Base-by-base conservation (phyloP, 2,113 vertebrate genomes). In the Anthoscopus minutus region DNA sequence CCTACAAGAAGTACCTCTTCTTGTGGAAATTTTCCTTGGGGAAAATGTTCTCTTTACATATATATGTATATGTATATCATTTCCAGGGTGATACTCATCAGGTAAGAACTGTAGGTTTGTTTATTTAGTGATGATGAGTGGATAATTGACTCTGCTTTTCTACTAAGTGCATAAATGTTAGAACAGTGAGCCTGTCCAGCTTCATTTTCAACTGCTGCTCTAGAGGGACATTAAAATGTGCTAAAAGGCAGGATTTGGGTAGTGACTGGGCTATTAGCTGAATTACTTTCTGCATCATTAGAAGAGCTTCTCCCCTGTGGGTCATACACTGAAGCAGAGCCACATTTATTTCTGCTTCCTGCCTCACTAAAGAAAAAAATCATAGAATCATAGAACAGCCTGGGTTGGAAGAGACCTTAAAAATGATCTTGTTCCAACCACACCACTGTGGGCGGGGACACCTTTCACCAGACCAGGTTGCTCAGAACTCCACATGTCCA, bases 331-430 rank as follows among this genome's bases (percentile, higher is more conserved):
- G 70, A 72, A 40, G 45, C 3, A 31, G 37, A 72, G 10, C 16
- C 35, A 51, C 56, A n/a, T 56, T 51, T 81, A 21, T 17, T 92
- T 89, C 71, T 71, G 21, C 60, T 74, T 79, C 22, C n/a, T 79
- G 50, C 44, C 27, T 61, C 54, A 37, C 45, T 74, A 24, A 81
- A 72, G 22, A 71, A 64, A 86, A 81, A 35, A 31, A 6, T 2
- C 0, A 0, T 31, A 35, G 21, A 53, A 25, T 11, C 47, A 31
- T 16, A 37, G 30, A 82, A 48, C 12, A 23, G 8, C 27, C 30
- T 83, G 18, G 23, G 12, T 37, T 48, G 35, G 35, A 83, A 54
- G 10, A 4, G 6, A 35, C 25, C n/a, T 69, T 42, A 76, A 61
- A 42, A 21, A 48, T 42, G 0, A 37, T 48, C 62, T 11, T 28